Percentiles rank a stretch among this genome's conserved stretches.
Conservation (phyloP, 2,797 vertebrate species). For the Monodelphis domestica region DNA sequence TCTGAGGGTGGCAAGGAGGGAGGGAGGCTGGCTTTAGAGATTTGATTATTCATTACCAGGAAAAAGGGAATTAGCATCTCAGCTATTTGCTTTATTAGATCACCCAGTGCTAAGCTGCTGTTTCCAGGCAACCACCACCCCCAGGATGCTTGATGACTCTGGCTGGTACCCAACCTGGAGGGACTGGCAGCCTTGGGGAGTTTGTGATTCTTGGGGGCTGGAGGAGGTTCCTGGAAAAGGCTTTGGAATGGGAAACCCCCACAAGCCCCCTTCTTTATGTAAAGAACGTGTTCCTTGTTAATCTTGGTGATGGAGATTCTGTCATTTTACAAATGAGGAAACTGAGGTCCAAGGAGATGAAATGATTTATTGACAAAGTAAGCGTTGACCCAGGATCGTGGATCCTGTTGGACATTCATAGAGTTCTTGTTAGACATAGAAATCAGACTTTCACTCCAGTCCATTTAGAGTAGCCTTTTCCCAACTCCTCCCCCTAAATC, state of each 20-base stretch:
- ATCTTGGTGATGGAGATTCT: neutral
- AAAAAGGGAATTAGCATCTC: conserved; percentile 67
- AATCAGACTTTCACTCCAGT: too few relatives aligned
- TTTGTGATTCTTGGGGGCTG: neutral
- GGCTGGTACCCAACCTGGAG: neutral
- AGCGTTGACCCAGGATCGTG: neutral
- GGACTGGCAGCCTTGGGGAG: neutral
- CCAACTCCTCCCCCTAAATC: too few relatives aligned
- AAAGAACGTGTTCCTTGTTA: neutral
- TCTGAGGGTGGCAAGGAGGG: conserved; percentile 60
- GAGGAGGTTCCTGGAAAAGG: neutral
- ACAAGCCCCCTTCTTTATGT: neutral
- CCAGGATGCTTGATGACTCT: conserved; percentile 37
- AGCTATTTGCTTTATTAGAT: conserved; percentile 73
- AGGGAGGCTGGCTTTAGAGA: conserved; percentile 56
- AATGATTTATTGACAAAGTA: neutral
- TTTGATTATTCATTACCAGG: conserved; percentile 71
- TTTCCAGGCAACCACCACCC: conserved; percentile 73
- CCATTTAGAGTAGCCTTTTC: too few relatives aligned
- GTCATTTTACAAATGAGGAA: neutral
- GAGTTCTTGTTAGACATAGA: too few relatives aligned
- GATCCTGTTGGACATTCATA: too few relatives aligned
- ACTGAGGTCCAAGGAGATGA: neutral
- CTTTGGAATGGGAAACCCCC: neutral
- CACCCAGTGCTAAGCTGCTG: conserved; percentile 59